Base-by-base conservation (phyloP, 1,140 invertebrate species). In the Caenorhabditis brenneri region DNA sequence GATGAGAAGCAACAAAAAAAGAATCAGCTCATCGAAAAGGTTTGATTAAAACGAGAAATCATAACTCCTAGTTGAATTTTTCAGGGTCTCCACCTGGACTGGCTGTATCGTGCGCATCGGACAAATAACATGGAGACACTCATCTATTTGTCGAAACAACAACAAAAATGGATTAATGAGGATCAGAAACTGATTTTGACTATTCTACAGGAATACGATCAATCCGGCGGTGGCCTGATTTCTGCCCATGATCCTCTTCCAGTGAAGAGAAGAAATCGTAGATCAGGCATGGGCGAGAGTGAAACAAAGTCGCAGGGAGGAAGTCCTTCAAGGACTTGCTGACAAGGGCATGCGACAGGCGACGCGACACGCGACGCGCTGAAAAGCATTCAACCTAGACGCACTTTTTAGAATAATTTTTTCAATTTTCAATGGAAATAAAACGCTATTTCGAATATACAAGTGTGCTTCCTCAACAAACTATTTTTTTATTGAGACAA, bases 131-230 rank as follows among this genome's bases (percentile, higher is more conserved):
- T 74, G 22, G 65, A 74, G 24, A 42, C 36, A 2, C 65, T 74
- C 9, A 29, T 74, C 9, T 74, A 74, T 46, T 74, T 74, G 36
- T 39, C n/a, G 19, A n/a, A 74, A 3, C 65, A 74, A 19, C 19
- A 36, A 42, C 65, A 74, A 4, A 74, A 74, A 42, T 74, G 65
- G 65, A 31, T 31, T 24, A 42, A 74, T 12, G 65, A 39, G n/a
- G 65, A 74, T 74, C 65, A 74, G 15, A 39, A 42, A 74, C 3
- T 74, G 2, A 42, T 74, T 74, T 46, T 74, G 36, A 74, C 27
- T 24, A 74, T 74, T 74, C 27, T 74, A 24, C 65, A 74, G 65
- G 65, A 74, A n/a, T 74, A 74, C n/a, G 36, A 74, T 12, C 33
- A 74, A 0, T 74, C 65, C 1, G 65, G 36, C 19, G 65, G 19